phyloP scores from a whole-genome alignment of 1,140 invertebrate species.

The Pemphigus obesinymphae region DNA sequence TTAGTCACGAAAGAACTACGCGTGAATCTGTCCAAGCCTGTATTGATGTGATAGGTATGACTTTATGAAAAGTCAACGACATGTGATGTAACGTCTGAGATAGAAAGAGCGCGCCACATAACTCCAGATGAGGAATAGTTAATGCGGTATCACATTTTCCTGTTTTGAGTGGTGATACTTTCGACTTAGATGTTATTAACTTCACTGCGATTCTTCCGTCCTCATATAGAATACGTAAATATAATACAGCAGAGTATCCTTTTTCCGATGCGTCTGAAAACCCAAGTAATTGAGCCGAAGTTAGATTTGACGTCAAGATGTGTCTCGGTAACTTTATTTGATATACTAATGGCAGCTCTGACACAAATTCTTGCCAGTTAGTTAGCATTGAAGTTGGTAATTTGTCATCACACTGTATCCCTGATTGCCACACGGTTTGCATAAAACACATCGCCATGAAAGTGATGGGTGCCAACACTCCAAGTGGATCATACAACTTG shows the following conservation, averaged over 20 bases:
- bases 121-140: neutral
- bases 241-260: too few species aligned
- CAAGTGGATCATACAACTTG: neutral
- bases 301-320: neutral
- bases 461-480: neutral
- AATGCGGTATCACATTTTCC: neutral
- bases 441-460: conserved; percentile 8
- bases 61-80: too few species aligned
- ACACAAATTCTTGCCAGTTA: neutral
- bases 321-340: neutral
- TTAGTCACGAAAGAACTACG: too few species aligned
- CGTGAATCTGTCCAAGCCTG: neutral
- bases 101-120: neutral
- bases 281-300: neutral
- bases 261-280: neutral
- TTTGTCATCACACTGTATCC: neutral
- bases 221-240: neutral
- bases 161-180: neutral
- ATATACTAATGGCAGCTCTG: neutral
- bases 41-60: too few species aligned
- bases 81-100: neutral
- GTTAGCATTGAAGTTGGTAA: neutral
- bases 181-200: neutral
- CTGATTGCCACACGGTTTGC: neutral
- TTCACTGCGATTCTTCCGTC: neutral